A percentile compares a stretch with the other conserved stretches of the same genome.
Conservation (phyloP, 2,888 invertebrate species). For the Clivina fossor region DNA sequence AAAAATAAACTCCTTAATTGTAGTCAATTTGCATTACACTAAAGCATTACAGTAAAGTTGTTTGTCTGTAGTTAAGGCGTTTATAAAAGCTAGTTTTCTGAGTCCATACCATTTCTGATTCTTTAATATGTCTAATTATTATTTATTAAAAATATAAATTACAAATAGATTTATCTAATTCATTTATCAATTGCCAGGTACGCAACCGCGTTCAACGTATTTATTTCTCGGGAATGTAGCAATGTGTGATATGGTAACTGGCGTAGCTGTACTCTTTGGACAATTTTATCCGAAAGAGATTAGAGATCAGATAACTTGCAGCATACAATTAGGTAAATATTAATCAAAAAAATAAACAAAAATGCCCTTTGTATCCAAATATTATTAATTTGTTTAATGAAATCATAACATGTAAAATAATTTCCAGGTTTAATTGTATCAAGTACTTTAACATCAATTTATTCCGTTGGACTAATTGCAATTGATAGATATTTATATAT, state of each 20-base stretch:
- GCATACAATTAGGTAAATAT: slow-evolving; percentile 51
- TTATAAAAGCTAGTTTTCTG: neutral
- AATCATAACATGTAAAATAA: slow-evolving; percentile 15
- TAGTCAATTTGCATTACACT: too few species aligned
- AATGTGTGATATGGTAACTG: slow-evolving; percentile 65
- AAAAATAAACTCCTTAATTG: too few species aligned
- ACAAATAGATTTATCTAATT: slow-evolving; percentile 4
- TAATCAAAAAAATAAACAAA: neutral
- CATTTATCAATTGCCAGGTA: slow-evolving; percentile 53
- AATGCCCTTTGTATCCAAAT: neutral
- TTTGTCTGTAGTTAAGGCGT: neutral
- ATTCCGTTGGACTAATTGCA: slow-evolving; percentile 65
- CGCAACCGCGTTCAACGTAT: slow-evolving; percentile 65
- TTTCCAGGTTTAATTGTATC: slow-evolving; percentile 63
- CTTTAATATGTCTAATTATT: too few species aligned
- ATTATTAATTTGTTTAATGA: slow-evolving; percentile 1
- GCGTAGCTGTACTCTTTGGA: slow-evolving; percentile 60
- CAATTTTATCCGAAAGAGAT: slow-evolving; percentile 51
- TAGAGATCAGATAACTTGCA: slow-evolving; percentile 51
- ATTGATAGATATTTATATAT: slow-evolving; percentile 67
- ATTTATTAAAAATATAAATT: too few species aligned
- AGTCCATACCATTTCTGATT: too few species aligned
- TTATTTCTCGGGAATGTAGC: slow-evolving; percentile 67
- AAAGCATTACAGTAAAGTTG: too few species aligned
- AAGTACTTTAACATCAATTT: slow-evolving; percentile 64